Base-by-base conservation (phyloP, 2,113 vertebrate species). In the Puma concolor region DNA sequence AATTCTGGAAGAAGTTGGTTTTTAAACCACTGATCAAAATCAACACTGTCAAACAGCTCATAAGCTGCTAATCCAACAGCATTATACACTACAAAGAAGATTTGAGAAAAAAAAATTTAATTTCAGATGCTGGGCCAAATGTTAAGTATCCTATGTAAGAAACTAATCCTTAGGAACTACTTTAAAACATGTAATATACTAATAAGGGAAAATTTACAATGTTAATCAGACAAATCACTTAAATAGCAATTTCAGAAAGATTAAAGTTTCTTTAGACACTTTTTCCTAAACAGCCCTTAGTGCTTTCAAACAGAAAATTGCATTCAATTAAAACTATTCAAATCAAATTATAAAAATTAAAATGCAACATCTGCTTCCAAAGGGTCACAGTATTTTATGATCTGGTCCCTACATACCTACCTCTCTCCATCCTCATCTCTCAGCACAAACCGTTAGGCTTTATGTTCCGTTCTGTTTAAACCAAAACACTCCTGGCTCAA, bases 1-100 rank as follows among this genome's bases (percentile, higher is more conserved):
- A 99, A 98, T 98, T 99, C 99, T 88, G 99, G 99, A 93, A 99
- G 99, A 38, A 99, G 99, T 44, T 99, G 99, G 98, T 99, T 99
- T 98, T 99, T 99, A 99, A 99, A 99, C 99, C 99, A 99, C 95
- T 99, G 99, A 99, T 99, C 99, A 98, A 99, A 99, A 98, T 99
- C 99, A 98, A 99, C 99, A 86, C 99, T 99, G 98, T 99, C 99
- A 98, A 99, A 99, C 4, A 99, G 99, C 95, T 99, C 99, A 98
- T 99, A 99, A 52, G 99, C 99, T 72, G 99, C 99, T 95, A 99
- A 98, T 96, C 99, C 99, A 98, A 99, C 99, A 0, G 99, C 99
- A 98, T 99, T 99, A 98, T 99, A 99, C 44, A 99, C 99, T 99
- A 97, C 16, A 77, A 67, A 97, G 82, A 98, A 97, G 98, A 96